phyloP scores from a whole-genome alignment of 2,888 invertebrate genomes.

The Drosophila cracens region DNA sequence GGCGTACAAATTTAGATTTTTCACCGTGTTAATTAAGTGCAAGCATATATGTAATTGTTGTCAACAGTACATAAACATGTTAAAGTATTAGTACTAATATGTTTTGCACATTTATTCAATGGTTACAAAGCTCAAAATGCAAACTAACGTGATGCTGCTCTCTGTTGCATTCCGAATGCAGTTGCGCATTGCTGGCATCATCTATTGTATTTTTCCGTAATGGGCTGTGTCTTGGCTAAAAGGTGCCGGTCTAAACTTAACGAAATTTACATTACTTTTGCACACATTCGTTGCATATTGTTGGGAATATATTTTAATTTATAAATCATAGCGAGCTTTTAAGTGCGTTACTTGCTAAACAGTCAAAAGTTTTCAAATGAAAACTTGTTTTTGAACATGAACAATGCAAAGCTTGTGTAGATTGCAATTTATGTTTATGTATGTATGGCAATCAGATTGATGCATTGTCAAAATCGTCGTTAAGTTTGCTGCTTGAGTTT shows the following conservation, averaged over 20 bases:
- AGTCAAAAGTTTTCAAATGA: neutral
- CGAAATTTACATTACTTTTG: neutral
- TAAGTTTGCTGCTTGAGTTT: neutral
- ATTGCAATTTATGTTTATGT: neutral
- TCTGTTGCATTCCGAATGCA: neutral
- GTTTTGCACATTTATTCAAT: neutral
- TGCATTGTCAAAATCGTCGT: neutral
- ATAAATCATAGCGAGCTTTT: constrained; percentile 4
- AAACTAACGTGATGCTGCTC: neutral
- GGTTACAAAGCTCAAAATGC: neutral
- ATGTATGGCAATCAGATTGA: neutral
- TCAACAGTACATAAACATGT: neutral
- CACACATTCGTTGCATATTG: constrained; percentile 7
- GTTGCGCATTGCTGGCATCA: neutral
- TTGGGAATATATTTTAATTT: neutral
- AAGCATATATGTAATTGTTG: neutral
- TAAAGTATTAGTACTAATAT: neutral
- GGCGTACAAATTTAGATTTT: neutral
- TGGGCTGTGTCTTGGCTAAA: constrained; percentile 12
- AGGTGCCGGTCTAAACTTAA: neutral
- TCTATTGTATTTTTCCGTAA: neutral
- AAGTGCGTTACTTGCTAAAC: too few relatives aligned
- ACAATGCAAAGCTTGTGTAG: neutral
- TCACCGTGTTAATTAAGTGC: neutral
- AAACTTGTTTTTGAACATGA: neutral